These are phyloP conservation scores for Nymphalis urticae DNA, from an alignment of 2,888 invertebrate species.

Conservation along the genomic window DNA sequence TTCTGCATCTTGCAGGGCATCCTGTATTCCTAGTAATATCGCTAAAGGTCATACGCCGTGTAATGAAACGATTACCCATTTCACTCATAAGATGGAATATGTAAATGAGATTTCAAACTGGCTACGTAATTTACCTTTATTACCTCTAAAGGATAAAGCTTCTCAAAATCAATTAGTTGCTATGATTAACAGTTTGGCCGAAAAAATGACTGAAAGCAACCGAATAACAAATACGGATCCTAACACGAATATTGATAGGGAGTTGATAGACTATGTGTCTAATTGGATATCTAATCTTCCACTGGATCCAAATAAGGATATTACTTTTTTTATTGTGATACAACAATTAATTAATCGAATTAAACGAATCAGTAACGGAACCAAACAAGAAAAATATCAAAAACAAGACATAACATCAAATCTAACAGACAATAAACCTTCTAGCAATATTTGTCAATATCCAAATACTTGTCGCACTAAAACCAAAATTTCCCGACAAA, in stretches of 20 bases:
- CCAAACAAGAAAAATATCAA: slow-evolving; percentile 12
- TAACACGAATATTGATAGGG: slow-evolving; percentile 39
- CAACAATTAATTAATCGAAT: slow-evolving; percentile 57
- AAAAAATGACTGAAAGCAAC: slow-evolving; percentile 47
- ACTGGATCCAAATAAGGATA: slow-evolving; percentile 47
- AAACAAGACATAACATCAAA: neutral
- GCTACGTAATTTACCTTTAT: slow-evolving; percentile 58
- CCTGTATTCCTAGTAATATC: slow-evolving; percentile 49
- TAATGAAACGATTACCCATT: slow-evolving; percentile 47
- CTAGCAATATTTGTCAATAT: slow-evolving; percentile 18
- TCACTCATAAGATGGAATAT: slow-evolving; percentile 52
- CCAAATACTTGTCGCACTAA: slow-evolving; percentile 29
- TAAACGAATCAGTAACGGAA: slow-evolving; percentile 43
- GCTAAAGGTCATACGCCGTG: slow-evolving; percentile 44
- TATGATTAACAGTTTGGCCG: slow-evolving; percentile 55
- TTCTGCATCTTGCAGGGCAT: slow-evolving; percentile 41
- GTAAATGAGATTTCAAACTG: slow-evolving; percentile 61
- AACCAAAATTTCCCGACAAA: neutral
- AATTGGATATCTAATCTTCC: slow-evolving; percentile 55
- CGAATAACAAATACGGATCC: slow-evolving; percentile 37
- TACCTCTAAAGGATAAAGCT: slow-evolving; percentile 42
- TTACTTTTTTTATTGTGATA: slow-evolving; percentile 47
- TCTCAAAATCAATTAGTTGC: slow-evolving; percentile 42
- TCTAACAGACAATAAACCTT: neutral
- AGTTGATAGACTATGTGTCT: slow-evolving; percentile 49